Evolutionary conservation across 2,113 vertebrate species (phyloP).

Genomic region (Tragelaphus scriptus): DNA sequence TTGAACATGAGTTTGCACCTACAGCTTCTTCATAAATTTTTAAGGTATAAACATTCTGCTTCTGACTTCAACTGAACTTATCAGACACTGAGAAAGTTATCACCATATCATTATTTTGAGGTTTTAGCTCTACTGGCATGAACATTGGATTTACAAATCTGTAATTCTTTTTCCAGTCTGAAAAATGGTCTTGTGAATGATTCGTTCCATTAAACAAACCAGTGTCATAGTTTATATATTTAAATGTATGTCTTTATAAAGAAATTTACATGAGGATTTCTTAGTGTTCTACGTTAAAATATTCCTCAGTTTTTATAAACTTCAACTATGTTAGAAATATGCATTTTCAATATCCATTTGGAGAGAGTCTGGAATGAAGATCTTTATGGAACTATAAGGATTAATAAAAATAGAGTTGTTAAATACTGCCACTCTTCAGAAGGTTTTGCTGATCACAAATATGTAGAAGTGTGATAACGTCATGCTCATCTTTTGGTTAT

Average conservation of each 20-base stretch:
- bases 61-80: constrained; percentile 36
- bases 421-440: constrained; percentile 50
- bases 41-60: constrained; percentile 62
- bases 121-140: constrained; percentile 42
- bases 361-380: not conserved
- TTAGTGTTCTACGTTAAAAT: constrained; percentile 63
- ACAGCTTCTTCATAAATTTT: constrained; percentile 57
- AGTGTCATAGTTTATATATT: constrained; percentile 40
- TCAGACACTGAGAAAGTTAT: constrained; percentile 58
- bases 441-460: constrained; percentile 56
- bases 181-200: not conserved
- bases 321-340: not conserved
- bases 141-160: constrained; percentile 61
- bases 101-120: constrained; percentile 63
- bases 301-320: constrained; percentile 43
- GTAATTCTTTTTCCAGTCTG: constrained; percentile 54
- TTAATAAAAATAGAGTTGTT: constrained; percentile 70
- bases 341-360: constrained; percentile 15
- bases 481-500: not conserved
- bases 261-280: constrained; percentile 34
- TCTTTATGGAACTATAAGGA: not conserved
- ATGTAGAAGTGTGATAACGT: constrained; percentile 48
- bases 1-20: constrained; percentile 34
- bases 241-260: constrained; percentile 32
- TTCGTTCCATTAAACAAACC: constrained; percentile 49